Evolutionary conservation across 1,140 invertebrate species (phyloP), one percentile per base, ranked within the genome.

Genomic region (Orius insidiosus): DNA sequence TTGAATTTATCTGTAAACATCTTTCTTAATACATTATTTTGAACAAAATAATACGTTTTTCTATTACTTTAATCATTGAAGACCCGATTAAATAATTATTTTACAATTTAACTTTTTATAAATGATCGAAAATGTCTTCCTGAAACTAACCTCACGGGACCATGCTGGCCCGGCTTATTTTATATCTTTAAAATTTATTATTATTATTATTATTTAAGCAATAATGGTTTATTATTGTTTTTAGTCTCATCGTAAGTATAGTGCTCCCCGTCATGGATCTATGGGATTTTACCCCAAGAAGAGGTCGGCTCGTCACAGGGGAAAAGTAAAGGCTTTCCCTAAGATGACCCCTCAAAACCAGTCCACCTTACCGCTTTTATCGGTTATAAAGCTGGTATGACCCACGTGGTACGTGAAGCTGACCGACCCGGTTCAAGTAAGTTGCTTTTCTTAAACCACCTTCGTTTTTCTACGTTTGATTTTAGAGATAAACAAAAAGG

Each of bases 241-340:
- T 36, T 36, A 98, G 95, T 98, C 93, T 70, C 96, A 99, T 72
- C 78, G 96, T 60, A 99, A 99, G 66, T 99, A 99, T 68, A 96
- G 90, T 60, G 95, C 94, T 8, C 96, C 96, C 53, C 82, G 96
- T 54, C 95, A 98, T 79, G 96, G 96, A 54, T 97, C 92, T 44
- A 95, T 98, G 87, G 95, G 92, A 56, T 99, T 98, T 75, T 85
- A 95, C 64, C 95, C 96, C 56, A 98, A 98, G 68, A 99, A 98
- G 68, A 76, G 96, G 55, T 83, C 87, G 48, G 76, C 74, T 51
- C 80, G 90, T 62, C 88, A 95, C 75, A 85, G 93, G 71, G 96
- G 96, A 58, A 97, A 96, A 67, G 87, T 94, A 43, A 98, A 98
- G 87, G 85, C 95, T 51, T 99, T 98, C 71, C 96, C 96, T n/a